phyloP scores from a whole-genome alignment of 2,113 vertebrate genomes.

The Columbina picui region DNA sequence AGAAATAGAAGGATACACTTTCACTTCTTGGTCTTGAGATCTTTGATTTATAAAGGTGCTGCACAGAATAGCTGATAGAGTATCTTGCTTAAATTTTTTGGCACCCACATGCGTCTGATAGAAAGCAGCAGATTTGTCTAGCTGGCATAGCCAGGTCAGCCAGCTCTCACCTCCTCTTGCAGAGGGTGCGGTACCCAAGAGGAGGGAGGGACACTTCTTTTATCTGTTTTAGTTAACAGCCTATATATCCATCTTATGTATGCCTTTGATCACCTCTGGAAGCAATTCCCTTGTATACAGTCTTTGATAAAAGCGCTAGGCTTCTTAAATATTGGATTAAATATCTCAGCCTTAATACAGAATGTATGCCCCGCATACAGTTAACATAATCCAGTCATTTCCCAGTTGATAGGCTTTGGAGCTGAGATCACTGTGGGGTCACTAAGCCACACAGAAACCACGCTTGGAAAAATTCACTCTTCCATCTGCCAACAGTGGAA shows the following conservation, averaged over 20 bases:
- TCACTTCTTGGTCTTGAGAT: neutral
- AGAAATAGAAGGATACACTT: neutral
- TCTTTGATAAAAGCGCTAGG: neutral
- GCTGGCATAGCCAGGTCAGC: neutral
- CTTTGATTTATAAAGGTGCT: neutral
- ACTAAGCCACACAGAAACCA: neutral
- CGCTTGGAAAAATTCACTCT: neutral
- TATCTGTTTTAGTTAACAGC: neutral
- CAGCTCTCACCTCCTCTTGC: neutral
- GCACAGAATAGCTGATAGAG: neutral
- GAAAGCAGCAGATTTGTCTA: neutral
- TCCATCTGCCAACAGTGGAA: neutral
- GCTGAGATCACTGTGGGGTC: neutral
- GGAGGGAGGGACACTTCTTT: neutral
- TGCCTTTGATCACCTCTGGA: neutral
- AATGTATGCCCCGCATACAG: neutral
- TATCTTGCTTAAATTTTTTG: neutral
- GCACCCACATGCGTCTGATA: neutral
- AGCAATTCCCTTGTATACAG: neutral
- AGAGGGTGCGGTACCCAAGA: neutral
- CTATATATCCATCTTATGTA: neutral
- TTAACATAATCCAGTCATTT: neutral
- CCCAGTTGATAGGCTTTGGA: neutral
- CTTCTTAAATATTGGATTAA: neutral
- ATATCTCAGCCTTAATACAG: neutral